phyloP scores from a whole-genome alignment of 2,113 vertebrate species.

The Otocyon megalotis region DNA sequence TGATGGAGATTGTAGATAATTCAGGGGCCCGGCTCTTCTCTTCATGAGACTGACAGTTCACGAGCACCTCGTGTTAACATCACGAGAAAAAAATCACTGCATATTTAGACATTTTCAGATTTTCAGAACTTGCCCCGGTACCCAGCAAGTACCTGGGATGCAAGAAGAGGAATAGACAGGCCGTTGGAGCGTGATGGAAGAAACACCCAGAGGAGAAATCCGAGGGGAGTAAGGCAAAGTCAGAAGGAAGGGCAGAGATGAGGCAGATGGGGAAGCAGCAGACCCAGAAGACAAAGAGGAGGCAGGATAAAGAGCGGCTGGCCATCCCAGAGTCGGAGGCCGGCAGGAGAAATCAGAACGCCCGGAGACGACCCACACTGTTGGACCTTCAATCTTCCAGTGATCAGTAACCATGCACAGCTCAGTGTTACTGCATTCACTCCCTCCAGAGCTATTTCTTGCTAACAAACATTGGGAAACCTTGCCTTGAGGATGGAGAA shows the following conservation, averaged over 20 bases:
- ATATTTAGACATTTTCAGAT: background rate
- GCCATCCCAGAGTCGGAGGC: background rate
- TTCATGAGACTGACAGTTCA: accelerated
- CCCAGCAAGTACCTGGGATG: background rate
- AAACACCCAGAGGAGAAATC: background rate
- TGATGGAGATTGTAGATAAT: background rate
- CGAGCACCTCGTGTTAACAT: background rate
- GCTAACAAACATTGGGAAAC: background rate
- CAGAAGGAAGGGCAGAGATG: background rate
- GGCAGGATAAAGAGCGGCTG: background rate
- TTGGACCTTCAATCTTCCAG: background rate
- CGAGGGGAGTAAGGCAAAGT: background rate
- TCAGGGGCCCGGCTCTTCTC: background rate
- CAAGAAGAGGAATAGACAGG: background rate
- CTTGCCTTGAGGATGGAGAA: background rate
- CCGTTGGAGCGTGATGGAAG: accelerated
- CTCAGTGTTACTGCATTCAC: accelerated
- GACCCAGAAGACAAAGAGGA: background rate
- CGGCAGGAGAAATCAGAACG: background rate
- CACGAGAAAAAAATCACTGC: background rate
- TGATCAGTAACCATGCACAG: no score
- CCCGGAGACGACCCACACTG: accelerated
- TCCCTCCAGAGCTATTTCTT: background rate
- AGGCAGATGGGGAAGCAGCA: background rate
- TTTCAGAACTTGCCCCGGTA: background rate